Percentiles rank a stretch among this genome's conserved stretches.
Evolutionary conservation across 2,113 vertebrate species (phyloP).

Genomic region (Onychostruthus taczanowskii): DNA sequence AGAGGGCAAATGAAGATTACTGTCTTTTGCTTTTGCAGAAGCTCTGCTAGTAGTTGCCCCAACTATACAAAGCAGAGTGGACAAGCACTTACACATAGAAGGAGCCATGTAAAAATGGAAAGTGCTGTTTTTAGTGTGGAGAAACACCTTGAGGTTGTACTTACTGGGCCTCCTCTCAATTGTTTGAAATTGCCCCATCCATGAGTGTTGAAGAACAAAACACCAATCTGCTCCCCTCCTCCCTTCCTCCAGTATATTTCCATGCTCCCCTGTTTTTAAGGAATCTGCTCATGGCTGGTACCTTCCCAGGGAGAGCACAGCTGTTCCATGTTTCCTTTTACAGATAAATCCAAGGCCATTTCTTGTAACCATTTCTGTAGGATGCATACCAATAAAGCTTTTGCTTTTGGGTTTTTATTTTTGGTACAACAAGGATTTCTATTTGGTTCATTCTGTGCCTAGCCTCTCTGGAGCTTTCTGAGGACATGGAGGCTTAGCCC

Average conservation of each 20-base stretch:
- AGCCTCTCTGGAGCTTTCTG: conserved; percentile 6
- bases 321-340: conserved; percentile 8
- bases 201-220: neutral
- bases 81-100: neutral
- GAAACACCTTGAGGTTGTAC: neutral
- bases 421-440: conserved; percentile 31
- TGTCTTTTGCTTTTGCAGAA: neutral
- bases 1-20: neutral
- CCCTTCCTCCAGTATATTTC: neutral
- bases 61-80: neutral
- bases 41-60: neutral
- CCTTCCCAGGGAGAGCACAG: neutral
- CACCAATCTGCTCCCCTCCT: neutral
- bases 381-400: conserved; percentile 69
- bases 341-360: conserved; percentile 40
- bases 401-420: neutral
- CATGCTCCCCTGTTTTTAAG: neutral
- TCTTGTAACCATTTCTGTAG: conserved; percentile 48
- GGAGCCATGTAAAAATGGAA: neutral
- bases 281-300: neutral
- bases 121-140: neutral
- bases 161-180: neutral
- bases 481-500: neutral
- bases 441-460: neutral
- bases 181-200: neutral